Evolutionary conservation across 2,797 vertebrate genomes (phyloP).

Genomic region (Eospalax fontanierii): DNA sequence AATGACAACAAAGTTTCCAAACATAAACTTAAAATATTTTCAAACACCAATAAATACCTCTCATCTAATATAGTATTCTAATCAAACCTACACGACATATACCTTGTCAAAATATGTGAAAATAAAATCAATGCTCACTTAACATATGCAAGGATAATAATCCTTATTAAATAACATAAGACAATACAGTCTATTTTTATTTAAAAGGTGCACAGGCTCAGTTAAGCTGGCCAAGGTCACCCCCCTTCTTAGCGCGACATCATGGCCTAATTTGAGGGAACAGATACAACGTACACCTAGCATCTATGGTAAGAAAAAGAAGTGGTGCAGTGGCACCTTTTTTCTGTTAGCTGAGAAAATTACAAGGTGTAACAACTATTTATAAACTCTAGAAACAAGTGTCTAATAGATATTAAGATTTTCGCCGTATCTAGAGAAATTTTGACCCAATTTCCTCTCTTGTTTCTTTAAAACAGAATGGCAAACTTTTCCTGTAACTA

Average conservation of each 20-base stretch:
- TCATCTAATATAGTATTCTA: not conserved
- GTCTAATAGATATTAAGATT: slow-evolving; percentile 52
- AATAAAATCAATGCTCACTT: not conserved
- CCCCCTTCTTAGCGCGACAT: not conserved
- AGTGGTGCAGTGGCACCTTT: slow-evolving; percentile 67
- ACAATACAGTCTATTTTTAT: not conserved
- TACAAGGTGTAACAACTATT: slow-evolving; percentile 75
- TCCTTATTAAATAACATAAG: not conserved
- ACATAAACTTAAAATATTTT: not conserved
- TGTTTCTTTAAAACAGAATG: not conserved
- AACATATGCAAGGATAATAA: not conserved
- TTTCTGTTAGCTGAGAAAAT: slow-evolving; percentile 73
- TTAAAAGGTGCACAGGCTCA: not conserved
- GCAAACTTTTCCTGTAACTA: not conserved
- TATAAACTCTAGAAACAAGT: slow-evolving; percentile 69
- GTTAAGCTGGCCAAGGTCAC: slow-evolving; percentile 39
- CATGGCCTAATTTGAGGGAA: slow-evolving; percentile 62
- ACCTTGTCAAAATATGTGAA: not conserved
- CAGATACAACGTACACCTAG: slow-evolving; percentile 41
- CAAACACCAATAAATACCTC: not conserved
- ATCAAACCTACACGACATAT: not conserved
- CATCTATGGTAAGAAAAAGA: slow-evolving; percentile 55
- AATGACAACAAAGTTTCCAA: not conserved
- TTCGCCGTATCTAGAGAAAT: slow-evolving; percentile 12
- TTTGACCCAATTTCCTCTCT: slow-evolving; percentile 56